These are phyloP conservation scores for Porites lutea DNA, from an alignment of 64 coral and sea anemone genomes.

Conservation along the genomic window DNA sequence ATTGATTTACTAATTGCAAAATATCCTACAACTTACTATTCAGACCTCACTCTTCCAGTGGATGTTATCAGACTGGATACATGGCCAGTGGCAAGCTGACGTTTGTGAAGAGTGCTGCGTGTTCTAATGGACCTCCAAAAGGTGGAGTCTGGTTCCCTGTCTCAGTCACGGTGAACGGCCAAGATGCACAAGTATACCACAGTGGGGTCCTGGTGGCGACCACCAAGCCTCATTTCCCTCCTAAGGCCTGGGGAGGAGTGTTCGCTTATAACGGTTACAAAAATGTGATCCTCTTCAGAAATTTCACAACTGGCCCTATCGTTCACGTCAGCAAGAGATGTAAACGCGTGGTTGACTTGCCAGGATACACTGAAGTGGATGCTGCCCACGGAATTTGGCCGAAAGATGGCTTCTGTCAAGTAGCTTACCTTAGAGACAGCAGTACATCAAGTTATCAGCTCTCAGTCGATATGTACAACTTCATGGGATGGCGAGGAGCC, in stretches of 20 bases:
- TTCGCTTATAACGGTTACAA: slow-evolving; percentile 20
- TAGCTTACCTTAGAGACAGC: not conserved
- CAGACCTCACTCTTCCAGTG: slow-evolving; percentile 38
- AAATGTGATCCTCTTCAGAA: slow-evolving; percentile 38
- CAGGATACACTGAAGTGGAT: not conserved
- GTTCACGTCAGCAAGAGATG: slow-evolving; percentile 1
- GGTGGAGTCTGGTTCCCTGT: slow-evolving; percentile 60
- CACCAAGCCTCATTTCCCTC: slow-evolving; percentile 10
- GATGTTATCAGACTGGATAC: slow-evolving; percentile 75
- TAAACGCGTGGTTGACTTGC: not conserved
- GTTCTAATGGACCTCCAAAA: slow-evolving; percentile 67
- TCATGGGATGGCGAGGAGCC: not conserved
- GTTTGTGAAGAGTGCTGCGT: not conserved
- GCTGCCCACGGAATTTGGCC: slow-evolving; percentile 10
- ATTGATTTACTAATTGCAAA: too few relatives aligned
- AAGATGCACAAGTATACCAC: not conserved
- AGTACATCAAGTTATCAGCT: not conserved
- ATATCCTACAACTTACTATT: not conserved
- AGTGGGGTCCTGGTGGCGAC: slow-evolving; percentile 27
- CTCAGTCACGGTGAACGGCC: not conserved
- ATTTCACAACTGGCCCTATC: slow-evolving; percentile 5
- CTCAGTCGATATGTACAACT: slow-evolving; percentile 10
- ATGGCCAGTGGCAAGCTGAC: slow-evolving; percentile 19
- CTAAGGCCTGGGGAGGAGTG: not conserved
- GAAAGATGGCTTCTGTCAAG: slow-evolving; percentile 15